phyloP scores from a whole-genome alignment of 2,888 invertebrate genomes.

The Deilephila porcellus region DNA sequence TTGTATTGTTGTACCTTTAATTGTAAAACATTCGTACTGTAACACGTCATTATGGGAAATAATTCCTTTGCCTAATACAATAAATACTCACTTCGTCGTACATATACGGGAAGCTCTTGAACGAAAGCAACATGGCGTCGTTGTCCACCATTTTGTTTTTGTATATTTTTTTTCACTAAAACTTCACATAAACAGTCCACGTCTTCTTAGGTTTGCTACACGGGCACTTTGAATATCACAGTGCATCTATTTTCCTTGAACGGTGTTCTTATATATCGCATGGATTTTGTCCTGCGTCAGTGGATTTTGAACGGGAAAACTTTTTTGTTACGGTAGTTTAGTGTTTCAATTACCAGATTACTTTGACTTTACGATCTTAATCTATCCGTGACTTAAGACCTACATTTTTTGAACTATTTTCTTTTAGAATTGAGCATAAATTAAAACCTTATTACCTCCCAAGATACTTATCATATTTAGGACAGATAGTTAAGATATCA shows the following conservation, averaged over 20 bases:
- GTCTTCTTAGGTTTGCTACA: not conserved
- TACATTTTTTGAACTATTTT: no score
- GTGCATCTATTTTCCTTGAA: slow-evolving; percentile 7
- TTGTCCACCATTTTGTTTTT: not conserved
- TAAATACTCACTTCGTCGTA: slow-evolving; percentile 1
- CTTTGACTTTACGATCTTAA: no score
- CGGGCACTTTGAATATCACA: not conserved
- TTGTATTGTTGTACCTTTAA: no score
- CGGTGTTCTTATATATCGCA: slow-evolving; percentile 1
- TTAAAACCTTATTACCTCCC: no score
- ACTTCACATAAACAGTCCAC: slow-evolving; percentile 5
- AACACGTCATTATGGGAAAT: not conserved
- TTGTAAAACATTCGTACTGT: no score
- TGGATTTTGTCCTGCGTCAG: not conserved
- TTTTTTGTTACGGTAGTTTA: not conserved
- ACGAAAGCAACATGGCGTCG: slow-evolving; percentile 22
- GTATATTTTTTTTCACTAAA: not conserved
- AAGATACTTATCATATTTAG: no score
- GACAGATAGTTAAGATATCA: no score
- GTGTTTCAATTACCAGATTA: no score
- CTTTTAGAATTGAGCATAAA: no score
- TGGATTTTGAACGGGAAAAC: not conserved
- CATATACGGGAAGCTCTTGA: slow-evolving; percentile 17
- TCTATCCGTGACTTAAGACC: no score
- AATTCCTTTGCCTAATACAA: not conserved